Evolutionary conservation across 2,113 vertebrate genomes (phyloP).

Genomic region (Oostethus manadensis): DNA sequence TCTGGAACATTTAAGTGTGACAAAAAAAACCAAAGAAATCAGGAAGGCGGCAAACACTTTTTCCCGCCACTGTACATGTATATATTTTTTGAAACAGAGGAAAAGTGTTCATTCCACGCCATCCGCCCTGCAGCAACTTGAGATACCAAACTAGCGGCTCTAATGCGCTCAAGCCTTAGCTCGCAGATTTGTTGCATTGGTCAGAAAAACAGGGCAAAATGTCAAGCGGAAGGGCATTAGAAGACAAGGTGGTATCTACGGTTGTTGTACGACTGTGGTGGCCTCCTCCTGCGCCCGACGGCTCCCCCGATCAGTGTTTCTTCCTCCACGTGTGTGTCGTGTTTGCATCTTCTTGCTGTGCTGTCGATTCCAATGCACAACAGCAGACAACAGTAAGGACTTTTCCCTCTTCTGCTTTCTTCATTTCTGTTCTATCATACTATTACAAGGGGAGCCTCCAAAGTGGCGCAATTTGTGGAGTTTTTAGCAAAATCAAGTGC

Average conservation of each 20-base stretch:
- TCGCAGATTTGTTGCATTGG: slow-evolving; percentile 3
- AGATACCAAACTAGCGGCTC: slow-evolving; percentile 79
- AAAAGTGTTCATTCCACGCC: slow-evolving; percentile 96
- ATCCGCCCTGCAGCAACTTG: slow-evolving; percentile 88
- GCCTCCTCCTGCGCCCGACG: slow-evolving; percentile 71
- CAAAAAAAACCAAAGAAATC: slow-evolving; percentile 62
- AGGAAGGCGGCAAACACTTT: too few relatives aligned
- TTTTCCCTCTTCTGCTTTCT: too few relatives aligned
- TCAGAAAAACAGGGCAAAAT: too few relatives aligned
- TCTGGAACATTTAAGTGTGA: too few relatives aligned
- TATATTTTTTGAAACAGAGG: too few relatives aligned
- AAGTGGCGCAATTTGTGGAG: too few relatives aligned
- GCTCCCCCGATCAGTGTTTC: slow-evolving; percentile 43
- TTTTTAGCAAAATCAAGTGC: too few relatives aligned
- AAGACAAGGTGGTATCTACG: slow-evolving; percentile 81
- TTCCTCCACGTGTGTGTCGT: slow-evolving; percentile 26
- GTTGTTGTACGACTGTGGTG: slow-evolving; percentile 64
- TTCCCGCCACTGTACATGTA: too few relatives aligned
- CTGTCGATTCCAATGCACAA: too few relatives aligned
- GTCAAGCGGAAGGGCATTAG: slow-evolving; percentile 64
- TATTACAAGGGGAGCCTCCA: too few relatives aligned
- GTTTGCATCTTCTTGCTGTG: neutral
- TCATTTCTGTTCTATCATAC: too few relatives aligned
- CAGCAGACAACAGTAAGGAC: too few relatives aligned
- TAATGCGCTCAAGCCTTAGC: slow-evolving; percentile 62